These are phyloP conservation scores for Coranthus polyacanthus DNA, from an alignment of 2,797 vertebrate genomes.

Conservation along the genomic window DNA sequence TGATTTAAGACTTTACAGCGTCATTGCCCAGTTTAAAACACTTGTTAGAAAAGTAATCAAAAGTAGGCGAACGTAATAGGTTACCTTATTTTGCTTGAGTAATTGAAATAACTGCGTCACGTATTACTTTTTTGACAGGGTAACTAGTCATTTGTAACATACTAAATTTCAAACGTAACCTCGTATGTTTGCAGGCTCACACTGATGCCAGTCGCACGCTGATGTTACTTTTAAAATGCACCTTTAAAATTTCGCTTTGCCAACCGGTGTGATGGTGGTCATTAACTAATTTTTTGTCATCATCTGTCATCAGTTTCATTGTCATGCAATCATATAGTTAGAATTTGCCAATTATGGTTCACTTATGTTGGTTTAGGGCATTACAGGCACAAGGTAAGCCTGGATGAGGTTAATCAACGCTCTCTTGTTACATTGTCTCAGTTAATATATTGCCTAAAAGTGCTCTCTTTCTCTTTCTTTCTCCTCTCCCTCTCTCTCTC, in stretches of 20 bases:
- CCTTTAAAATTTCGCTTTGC: slow-evolving; percentile 37
- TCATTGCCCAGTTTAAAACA: no score
- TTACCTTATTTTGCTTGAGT: no score
- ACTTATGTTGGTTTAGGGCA: slow-evolving; percentile 72
- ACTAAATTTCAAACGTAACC: no score
- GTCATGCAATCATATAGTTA: slow-evolving; percentile 77
- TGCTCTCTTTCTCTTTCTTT: slow-evolving; percentile 43
- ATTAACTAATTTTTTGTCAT: slow-evolving; percentile 66
- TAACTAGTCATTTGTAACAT: no score
- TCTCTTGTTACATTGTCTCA: slow-evolving; percentile 78
- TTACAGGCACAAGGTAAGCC: slow-evolving; percentile 63
- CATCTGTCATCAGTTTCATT: slow-evolving; percentile 76
- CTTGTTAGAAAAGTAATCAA: no score
- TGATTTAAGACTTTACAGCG: no score
- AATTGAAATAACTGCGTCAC: no score
- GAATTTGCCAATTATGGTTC: slow-evolving; percentile 75
- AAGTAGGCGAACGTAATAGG: no score
- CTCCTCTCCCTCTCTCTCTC: slow-evolving; percentile 17
- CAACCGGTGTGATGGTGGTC: slow-evolving; percentile 50
- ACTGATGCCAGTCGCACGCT: slow-evolving; percentile 48
- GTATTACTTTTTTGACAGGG: no score
- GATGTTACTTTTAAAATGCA: slow-evolving; percentile 35
- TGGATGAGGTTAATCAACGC: slow-evolving; percentile 77
- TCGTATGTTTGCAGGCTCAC: slow-evolving; percentile 19
- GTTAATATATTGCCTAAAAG: slow-evolving; percentile 75